Base-by-base conservation (phyloP, 2,797 vertebrate species). In the Pelodytes ibericus region DNA sequence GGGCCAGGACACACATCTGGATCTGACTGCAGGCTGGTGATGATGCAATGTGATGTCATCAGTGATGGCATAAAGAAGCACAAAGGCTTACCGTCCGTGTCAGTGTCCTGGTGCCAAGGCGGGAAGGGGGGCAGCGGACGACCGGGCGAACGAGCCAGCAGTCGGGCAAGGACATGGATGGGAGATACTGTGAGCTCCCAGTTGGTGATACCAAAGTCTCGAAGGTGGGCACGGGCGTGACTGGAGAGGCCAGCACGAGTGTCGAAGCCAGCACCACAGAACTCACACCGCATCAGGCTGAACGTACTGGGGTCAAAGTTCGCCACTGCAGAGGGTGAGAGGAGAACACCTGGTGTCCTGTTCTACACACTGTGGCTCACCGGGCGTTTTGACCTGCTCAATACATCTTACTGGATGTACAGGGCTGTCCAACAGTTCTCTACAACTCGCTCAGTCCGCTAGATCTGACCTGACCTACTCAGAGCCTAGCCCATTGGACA, bases 241-340 rank as follows among this genome's bases (percentile, higher is more conserved):
- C 97, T 99, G 79, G 97, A 98, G 30, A 99, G 94, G 18, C 97
- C 97, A 0, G 97, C 97, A 8, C 96, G 89, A 0, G 96, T 98
- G 92, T 98, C 97, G 5, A 98, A 99, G 5, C 96, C 96, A 0
- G 97, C 96, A 18, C 95, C 94, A 44, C 97, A 99, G 93, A 99
- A 99, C 88, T 99, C 96, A 30, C 96, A 99, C 77, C 95, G 94
- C 96, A 98, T 99, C 86, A 99, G 91, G 69, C 96, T 99, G 93
- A 98, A 99, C 1, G 96, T 98, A 78, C 94, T 90, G 0, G 96
- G 96, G 88, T 98, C 96, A 58, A 98, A 98, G 92, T 98, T 98
- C 70, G 96, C 96, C 72, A 98, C 96, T 98, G 89, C 0, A 68
- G 57, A 74, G 44, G 72, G 71, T 49, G 30, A 81, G 75, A 83